These are phyloP conservation scores for Heliconius sara DNA, from an alignment of 2,888 invertebrate genomes.

Conservation along the genomic window DNA sequence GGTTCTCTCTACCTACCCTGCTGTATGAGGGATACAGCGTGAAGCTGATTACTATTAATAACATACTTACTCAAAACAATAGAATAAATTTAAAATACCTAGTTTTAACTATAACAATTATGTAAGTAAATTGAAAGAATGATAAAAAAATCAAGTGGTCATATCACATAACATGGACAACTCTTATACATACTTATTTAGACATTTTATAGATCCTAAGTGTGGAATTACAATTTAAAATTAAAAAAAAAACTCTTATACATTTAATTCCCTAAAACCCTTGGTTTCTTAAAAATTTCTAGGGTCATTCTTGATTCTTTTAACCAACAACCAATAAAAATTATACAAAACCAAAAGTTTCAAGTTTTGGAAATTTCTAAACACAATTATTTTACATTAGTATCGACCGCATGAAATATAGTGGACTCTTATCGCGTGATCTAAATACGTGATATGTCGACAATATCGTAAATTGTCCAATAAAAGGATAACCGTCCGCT, in stretches of 20 bases:
- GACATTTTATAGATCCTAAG: too few relatives aligned
- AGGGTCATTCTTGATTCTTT: too few relatives aligned
- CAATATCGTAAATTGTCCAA: slow-evolving; percentile 41
- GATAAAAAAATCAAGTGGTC: too few relatives aligned
- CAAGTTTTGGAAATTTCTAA: background rate
- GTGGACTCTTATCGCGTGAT: slow-evolving; percentile 42
- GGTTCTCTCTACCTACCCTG: too few relatives aligned
- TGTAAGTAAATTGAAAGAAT: background rate
- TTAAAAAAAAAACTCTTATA: too few relatives aligned
- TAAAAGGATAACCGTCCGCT: background rate
- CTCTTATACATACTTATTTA: too few relatives aligned
- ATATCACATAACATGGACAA: too few relatives aligned
- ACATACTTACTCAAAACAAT: background rate
- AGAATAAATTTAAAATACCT: background rate
- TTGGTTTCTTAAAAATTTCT: too few relatives aligned
- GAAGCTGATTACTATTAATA: too few relatives aligned
- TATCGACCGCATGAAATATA: slow-evolving; percentile 19
- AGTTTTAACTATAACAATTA: background rate
- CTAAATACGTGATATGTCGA: slow-evolving; percentile 39
- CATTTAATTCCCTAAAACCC: too few relatives aligned
- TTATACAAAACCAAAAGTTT: background rate
- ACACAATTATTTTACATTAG: slow-evolving; percentile 22
- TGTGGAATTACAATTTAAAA: too few relatives aligned
- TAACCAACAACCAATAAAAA: background rate
- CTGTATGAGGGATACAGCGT: too few relatives aligned